A percentile compares a stretch with the other conserved stretches of the same genome.
Evolutionary conservation across 2,797 vertebrate species (phyloP).

Genomic region (Rhynchotus rufescens): DNA sequence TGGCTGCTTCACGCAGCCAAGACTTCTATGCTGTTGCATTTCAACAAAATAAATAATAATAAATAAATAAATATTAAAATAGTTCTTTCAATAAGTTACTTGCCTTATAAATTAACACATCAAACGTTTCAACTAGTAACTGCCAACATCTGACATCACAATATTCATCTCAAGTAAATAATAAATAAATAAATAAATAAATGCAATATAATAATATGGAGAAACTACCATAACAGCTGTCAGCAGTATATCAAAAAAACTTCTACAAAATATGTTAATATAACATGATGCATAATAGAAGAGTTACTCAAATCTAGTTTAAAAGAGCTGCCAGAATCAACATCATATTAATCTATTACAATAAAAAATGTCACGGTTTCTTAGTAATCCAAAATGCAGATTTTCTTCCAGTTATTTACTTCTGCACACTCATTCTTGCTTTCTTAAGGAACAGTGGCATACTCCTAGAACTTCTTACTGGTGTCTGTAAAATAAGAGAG

Average conservation of each 20-base stretch:
- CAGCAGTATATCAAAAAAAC: neutral
- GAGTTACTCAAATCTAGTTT: neutral
- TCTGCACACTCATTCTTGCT: neutral
- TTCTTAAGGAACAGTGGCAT: neutral
- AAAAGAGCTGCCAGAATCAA: neutral
- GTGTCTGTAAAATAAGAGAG: constrained; percentile 30
- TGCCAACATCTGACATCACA: neutral
- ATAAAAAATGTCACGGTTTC: neutral
- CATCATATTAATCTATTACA: neutral
- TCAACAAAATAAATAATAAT: neutral
- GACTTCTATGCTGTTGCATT: neutral
- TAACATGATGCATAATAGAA: neutral
- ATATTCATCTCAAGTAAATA: neutral
- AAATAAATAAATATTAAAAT: neutral
- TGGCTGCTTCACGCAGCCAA: neutral
- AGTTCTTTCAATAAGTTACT: neutral
- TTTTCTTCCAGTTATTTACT: neutral
- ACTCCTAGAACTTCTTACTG: neutral
- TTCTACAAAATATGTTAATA: neutral
- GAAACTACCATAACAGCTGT: neutral
- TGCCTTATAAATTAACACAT: neutral
- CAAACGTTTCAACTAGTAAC: neutral
- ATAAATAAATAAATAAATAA: constrained; percentile 19
- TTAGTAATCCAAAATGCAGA: neutral
- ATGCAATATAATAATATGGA: neutral